These are phyloP conservation scores for Andrena trimmerana DNA, from an alignment of 2,888 invertebrate genomes.

Conservation along the genomic window DNA sequence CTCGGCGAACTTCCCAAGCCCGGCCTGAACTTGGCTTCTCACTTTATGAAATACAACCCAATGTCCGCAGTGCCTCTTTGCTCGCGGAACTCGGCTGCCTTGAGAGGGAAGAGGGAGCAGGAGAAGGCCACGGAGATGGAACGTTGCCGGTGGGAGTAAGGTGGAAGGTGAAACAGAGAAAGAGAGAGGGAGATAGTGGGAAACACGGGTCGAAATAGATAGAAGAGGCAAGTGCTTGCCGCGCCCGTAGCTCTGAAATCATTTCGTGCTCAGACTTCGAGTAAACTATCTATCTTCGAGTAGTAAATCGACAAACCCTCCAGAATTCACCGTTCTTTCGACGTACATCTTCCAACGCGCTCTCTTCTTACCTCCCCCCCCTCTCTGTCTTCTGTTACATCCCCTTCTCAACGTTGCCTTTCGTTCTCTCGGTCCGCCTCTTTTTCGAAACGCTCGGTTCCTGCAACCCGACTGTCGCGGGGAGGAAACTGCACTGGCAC, in stretches of 20 bases:
- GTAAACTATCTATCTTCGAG: conserved; percentile 74
- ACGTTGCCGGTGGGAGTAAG: conserved; percentile 14
- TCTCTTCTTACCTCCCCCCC: conserved; percentile 28
- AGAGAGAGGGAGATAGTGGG: conserved; percentile 16
- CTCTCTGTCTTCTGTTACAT: neutral
- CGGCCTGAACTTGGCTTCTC: conserved; percentile 72
- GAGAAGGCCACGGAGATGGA: conserved; percentile 45
- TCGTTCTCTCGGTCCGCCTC: neutral
- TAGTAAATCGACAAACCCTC: conserved; percentile 71
- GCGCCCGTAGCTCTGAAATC: conserved; percentile 68
- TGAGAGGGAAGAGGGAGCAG: conserved; percentile 9
- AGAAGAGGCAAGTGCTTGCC: conserved; percentile 61
- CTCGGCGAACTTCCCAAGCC: conserved; percentile 55
- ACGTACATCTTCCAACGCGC: conserved; percentile 49
- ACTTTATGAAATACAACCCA: conserved; percentile 75
- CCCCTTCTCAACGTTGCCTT: neutral
- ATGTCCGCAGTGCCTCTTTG: conserved; percentile 62
- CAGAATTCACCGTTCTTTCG: conserved; percentile 62
- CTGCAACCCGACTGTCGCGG: conserved; percentile 51
- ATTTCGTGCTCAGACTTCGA: conserved; percentile 72
- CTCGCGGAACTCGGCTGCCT: conserved; percentile 60
- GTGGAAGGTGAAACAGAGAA: neutral
- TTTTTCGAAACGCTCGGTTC: conserved; percentile 41
- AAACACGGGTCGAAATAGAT: conserved; percentile 52
- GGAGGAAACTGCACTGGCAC: conserved; percentile 46